These are phyloP conservation scores for Tetraneura akinire DNA, from an alignment of 1,140 invertebrate species.

Conservation along the genomic window DNA sequence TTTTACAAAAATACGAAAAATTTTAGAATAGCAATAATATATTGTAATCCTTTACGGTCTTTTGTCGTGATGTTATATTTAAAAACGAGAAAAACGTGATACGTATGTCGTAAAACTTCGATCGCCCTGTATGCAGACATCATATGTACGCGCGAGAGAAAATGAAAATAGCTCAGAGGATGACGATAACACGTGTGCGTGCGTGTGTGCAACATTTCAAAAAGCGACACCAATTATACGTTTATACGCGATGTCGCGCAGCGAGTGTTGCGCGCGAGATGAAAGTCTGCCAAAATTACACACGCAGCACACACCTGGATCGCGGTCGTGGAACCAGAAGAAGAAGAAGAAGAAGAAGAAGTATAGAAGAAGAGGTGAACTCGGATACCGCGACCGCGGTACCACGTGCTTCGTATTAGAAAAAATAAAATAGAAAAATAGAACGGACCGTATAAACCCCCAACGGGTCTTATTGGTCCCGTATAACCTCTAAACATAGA, in stretches of 20 bases:
- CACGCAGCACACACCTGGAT: not conserved
- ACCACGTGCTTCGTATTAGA: conserved; percentile 10
- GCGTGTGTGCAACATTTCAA: conserved; percentile 1
- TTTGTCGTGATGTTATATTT: no score
- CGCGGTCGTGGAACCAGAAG: no score
- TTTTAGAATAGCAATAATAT: no score
- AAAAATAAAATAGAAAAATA: not conserved
- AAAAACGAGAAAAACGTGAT: no score
- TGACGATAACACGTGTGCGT: not conserved
- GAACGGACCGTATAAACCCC: not conserved
- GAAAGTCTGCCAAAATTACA: conserved; percentile 38
- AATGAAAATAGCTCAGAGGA: conserved; percentile 34
- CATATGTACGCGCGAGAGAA: not conserved
- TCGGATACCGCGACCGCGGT: not conserved
- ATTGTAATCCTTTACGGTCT: no score
- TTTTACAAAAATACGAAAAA: no score
- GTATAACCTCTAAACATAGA: conserved; percentile 29
- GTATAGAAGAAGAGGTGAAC: not conserved
- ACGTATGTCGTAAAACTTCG: no score
- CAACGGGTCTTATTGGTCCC: not conserved
- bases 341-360: no score
- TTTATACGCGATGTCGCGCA: not conserved
- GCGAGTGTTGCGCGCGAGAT: not conserved
- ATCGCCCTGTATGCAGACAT: no score
- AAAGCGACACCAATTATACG: conserved; percentile 22